These are phyloP conservation scores for Tinea semifulvella DNA, from an alignment of 2,888 invertebrate species.

Conservation along the genomic window DNA sequence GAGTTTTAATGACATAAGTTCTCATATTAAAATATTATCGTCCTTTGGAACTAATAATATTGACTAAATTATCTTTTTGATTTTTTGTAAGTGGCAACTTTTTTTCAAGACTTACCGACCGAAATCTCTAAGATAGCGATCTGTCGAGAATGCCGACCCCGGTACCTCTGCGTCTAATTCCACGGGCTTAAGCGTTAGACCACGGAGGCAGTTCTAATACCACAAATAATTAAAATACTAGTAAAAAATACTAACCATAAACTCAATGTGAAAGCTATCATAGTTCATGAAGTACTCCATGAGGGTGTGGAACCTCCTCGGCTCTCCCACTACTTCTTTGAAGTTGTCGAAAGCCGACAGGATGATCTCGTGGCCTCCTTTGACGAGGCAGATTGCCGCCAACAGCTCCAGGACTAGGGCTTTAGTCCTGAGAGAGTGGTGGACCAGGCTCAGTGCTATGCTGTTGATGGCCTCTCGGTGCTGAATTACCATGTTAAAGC, in stretches of 20 bases:
- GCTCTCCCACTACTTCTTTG: slow-evolving; percentile 86
- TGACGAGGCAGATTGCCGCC: slow-evolving; percentile 98
- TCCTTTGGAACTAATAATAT: too few relatives aligned
- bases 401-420: slow-evolving; percentile 95
- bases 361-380: slow-evolving; percentile 99
- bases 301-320: slow-evolving; percentile 93
- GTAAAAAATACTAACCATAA: slow-evolving; percentile 88
- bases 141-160: too few relatives aligned
- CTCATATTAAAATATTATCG: too few relatives aligned
- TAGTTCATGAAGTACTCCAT: slow-evolving; percentile 98
- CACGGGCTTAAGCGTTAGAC: too few relatives aligned
- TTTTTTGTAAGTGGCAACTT: too few relatives aligned
- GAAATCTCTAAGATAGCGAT: too few relatives aligned
- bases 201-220: too few relatives aligned
- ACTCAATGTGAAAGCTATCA: slow-evolving; percentile 96
- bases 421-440: slow-evolving; percentile 96
- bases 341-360: slow-evolving; percentile 97
- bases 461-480: slow-evolving; percentile 98
- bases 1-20: too few relatives aligned
- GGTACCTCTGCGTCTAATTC: too few relatives aligned
- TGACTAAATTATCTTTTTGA: too few relatives aligned
- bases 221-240: background rate
- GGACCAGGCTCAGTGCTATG: slow-evolving; percentile 95
- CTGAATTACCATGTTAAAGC: slow-evolving; percentile 98
- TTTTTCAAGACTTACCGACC: too few relatives aligned